These are phyloP conservation scores for Aphodius granarius DNA, from an alignment of 2,888 invertebrate genomes.

Conservation along the genomic window DNA sequence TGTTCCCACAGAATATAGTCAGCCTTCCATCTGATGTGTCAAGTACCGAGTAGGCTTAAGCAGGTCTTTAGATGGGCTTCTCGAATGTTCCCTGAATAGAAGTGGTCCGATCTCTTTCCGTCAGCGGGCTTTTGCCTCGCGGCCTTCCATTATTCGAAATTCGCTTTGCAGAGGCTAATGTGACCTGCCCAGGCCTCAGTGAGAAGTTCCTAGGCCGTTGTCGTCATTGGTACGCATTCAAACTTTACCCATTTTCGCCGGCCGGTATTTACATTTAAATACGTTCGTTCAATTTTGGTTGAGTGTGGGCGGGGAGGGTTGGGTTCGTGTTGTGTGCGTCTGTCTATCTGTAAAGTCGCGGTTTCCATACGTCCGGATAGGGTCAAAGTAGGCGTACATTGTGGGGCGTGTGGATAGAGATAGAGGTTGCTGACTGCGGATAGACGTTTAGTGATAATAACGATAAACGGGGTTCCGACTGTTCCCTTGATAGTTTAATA, in stretches of 20 bases:
- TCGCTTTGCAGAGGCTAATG: conserved; percentile 4
- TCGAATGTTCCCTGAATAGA: not conserved
- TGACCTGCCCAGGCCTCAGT: conserved; percentile 5
- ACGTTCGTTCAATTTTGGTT: conserved; percentile 1
- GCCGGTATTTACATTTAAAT: conserved; percentile 12
- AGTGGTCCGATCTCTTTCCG: not conserved
- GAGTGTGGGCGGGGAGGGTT: not conserved
- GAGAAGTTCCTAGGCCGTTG: not conserved
- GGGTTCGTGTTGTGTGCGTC: not conserved
- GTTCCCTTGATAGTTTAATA: not conserved
- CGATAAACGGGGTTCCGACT: not conserved
- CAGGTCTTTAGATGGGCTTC: not conserved
- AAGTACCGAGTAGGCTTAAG: not conserved
- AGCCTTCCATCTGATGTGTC: not conserved
- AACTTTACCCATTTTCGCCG: conserved; percentile 12
- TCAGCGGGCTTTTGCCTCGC: not conserved
- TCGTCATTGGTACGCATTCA: conserved; percentile 4
- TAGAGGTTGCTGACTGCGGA: not conserved
- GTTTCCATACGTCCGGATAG: not conserved
- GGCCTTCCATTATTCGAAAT: conserved; percentile 4
- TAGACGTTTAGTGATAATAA: not conserved
- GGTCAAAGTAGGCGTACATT: not conserved
- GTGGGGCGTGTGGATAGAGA: not conserved
- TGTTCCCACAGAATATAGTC: not conserved
- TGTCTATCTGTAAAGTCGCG: not conserved